phyloP scores from a whole-genome alignment of 2,888 invertebrate species.

The Nesidiocoris tenuis region DNA sequence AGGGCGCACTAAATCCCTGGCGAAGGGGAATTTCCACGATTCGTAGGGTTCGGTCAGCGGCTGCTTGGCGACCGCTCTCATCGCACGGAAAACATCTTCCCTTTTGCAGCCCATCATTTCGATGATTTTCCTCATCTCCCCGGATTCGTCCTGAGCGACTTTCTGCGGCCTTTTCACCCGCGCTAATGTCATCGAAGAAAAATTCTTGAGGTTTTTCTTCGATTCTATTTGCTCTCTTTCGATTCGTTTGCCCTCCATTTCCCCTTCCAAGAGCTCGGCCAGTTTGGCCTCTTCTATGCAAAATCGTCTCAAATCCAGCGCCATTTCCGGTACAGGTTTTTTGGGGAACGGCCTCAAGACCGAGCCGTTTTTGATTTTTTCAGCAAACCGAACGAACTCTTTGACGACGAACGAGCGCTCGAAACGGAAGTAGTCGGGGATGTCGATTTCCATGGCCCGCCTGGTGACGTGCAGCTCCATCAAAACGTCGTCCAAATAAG shows the following conservation, averaged over 20 bases:
- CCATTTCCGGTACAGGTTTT: slow-evolving; percentile 25
- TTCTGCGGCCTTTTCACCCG: not conserved
- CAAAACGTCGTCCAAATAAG: slow-evolving; percentile 18
- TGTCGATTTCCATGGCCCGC: slow-evolving; percentile 19
- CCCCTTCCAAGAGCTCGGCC: slow-evolving; percentile 1
- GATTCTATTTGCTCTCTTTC: not conserved
- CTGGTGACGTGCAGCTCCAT: slow-evolving; percentile 18
- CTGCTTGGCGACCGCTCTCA: slow-evolving; percentile 9
- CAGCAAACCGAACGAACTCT: slow-evolving; percentile 23
- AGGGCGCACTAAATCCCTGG: slow-evolving; percentile 16
- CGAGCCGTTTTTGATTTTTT: slow-evolving; percentile 32
- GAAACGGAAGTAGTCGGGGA: slow-evolving; percentile 19
- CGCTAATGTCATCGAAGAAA: not conserved
- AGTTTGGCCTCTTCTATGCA: slow-evolving; percentile 5
- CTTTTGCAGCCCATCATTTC: slow-evolving; percentile 28
- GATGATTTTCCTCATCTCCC: slow-evolving; percentile 25
- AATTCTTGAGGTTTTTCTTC: not conserved
- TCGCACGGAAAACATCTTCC: slow-evolving; percentile 25
- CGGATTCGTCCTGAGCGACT: not conserved
- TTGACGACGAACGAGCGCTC: slow-evolving; percentile 27
- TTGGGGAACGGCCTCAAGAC: slow-evolving; percentile 14
- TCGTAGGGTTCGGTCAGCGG: slow-evolving; percentile 24
- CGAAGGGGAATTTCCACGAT: slow-evolving; percentile 29
- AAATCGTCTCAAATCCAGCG: slow-evolving; percentile 19
- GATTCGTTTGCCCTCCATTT: slow-evolving; percentile 14